Conservation (phyloP, 1,140 invertebrate genomes). For the Matsumurasca onukii region DNA sequence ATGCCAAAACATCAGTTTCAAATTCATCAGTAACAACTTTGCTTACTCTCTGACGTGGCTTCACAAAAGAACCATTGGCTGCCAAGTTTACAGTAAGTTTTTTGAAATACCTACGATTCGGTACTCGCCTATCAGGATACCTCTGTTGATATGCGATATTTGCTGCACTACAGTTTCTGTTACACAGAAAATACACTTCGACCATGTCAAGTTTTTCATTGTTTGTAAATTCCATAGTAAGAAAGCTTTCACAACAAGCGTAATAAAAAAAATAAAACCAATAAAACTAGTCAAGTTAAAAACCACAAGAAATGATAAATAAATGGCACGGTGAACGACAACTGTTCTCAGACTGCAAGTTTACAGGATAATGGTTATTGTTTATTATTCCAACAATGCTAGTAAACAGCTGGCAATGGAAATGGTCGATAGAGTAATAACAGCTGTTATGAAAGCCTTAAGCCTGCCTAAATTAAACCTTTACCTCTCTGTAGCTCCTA, state of each 20-base stretch:
- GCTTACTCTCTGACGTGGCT: neutral
- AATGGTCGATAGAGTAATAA: conserved; percentile 3
- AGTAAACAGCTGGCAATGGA: no score
- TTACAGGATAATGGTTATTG: no score
- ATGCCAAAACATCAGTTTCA: conserved; percentile 15
- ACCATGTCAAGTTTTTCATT: no score
- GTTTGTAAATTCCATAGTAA: conserved; percentile 4
- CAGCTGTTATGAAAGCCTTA: conserved; percentile 1
- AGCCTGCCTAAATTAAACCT: conserved; percentile 3
- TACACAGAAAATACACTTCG: conserved; percentile 23
- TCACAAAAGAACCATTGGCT: conserved; percentile 3
- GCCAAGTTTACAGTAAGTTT: conserved; percentile 1
- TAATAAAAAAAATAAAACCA: no score
- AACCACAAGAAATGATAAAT: conserved; percentile 2
- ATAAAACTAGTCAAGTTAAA: conserved; percentile 4
- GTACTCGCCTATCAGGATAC: conserved; percentile 11
- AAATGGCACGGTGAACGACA: no score
- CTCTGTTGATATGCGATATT: neutral
- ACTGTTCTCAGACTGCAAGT: no score
- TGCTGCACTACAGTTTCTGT: neutral
- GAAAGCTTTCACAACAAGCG: neutral
- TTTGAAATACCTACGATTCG: neutral
- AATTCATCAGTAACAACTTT: conserved; percentile 1
- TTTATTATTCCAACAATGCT: no score
- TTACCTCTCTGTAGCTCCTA: no score